Conservation (phyloP, 2,113 vertebrate species). For the Balaeniceps rex region DNA sequence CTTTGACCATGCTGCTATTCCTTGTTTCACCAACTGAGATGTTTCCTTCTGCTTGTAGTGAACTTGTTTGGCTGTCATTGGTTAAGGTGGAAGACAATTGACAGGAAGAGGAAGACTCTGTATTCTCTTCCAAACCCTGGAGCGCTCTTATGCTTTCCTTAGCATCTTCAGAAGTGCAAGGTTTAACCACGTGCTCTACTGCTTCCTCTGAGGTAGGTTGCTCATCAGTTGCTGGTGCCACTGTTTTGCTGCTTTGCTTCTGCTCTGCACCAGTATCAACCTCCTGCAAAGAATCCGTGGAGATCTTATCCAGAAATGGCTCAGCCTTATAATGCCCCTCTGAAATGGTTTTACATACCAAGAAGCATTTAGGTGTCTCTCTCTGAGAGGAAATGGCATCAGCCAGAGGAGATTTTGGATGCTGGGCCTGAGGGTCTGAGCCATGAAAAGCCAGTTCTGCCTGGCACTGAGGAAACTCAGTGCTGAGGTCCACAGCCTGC, state of each 20-base stretch:
- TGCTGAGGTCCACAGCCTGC: not conserved
- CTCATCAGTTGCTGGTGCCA: not conserved
- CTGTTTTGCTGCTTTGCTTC: not conserved
- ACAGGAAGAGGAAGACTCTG: not conserved
- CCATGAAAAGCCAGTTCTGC: not conserved
- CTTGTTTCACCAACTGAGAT: not conserved
- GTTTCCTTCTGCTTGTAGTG: not conserved
- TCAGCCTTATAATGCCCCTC: conserved; percentile 40
- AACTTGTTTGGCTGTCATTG: not conserved
- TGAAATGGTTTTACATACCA: conserved; percentile 50
- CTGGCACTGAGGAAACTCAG: not conserved
- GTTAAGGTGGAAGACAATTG: not conserved
- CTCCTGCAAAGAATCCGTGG: not conserved
- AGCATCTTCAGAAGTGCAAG: not conserved
- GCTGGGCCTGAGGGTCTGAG: not conserved
- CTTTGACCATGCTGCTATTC: not conserved
- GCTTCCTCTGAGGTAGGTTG: not conserved
- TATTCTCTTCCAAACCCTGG: not conserved
- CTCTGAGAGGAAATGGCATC: not conserved
- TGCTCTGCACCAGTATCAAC: not conserved
- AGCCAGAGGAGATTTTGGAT: not conserved
- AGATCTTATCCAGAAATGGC: not conserved
- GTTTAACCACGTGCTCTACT: not conserved
- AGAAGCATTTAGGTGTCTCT: conserved; percentile 18
- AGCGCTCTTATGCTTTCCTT: not conserved